These are phyloP conservation scores for Thaumatotibia leucotreta DNA, from an alignment of 1,140 invertebrate genomes.

Conservation along the genomic window DNA sequence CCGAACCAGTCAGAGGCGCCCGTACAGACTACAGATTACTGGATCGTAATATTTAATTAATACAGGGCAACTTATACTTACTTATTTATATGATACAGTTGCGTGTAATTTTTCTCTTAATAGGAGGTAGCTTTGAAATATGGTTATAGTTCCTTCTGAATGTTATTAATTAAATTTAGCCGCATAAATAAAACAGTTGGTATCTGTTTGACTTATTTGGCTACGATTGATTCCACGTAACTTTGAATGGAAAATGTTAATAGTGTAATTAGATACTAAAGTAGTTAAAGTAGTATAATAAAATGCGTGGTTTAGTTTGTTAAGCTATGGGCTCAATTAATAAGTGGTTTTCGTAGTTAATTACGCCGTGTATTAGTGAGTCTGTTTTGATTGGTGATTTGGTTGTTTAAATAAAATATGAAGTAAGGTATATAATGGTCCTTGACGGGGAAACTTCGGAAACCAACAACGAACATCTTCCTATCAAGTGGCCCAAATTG, in stretches of 20 bases:
- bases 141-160: conserved; percentile 37
- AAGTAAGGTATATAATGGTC: neutral
- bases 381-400: neutral
- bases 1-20: conserved; percentile 39
- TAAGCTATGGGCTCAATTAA: neutral
- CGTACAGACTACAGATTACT: conserved; percentile 39
- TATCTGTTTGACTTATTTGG: conserved; percentile 13
- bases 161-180: conserved; percentile 30
- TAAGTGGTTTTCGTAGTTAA: neutral
- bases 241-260: neutral
- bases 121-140: conserved; percentile 36
- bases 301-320: conserved; percentile 2
- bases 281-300: conserved; percentile 11
- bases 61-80: conserved; percentile 46
- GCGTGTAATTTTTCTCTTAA: conserved; percentile 41
- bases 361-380: neutral
- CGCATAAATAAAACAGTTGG: conserved; percentile 19
- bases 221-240: neutral
- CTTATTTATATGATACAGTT: conserved; percentile 23
- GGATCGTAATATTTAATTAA: conserved; percentile 57
- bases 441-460: no score
- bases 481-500: neutral
- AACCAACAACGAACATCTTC: no score
- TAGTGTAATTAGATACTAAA: conserved; percentile 1
- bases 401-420: neutral